Evolutionary conservation across 2,888 invertebrate genomes (phyloP).

Genomic region (Chymomyza fuscimana): DNA sequence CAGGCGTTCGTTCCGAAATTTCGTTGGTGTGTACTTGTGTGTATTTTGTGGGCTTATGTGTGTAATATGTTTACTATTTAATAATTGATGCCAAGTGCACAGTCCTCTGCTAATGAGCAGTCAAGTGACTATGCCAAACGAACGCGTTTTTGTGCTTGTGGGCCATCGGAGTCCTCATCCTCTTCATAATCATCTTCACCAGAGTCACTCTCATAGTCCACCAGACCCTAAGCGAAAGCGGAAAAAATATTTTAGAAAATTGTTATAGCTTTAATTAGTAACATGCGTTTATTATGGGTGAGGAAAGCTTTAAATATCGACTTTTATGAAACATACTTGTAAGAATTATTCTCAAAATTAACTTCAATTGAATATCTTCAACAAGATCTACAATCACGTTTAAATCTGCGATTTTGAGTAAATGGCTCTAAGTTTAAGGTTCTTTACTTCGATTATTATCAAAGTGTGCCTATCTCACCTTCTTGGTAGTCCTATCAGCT

Average conservation of each 20-base stretch:
- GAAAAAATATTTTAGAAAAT: background rate
- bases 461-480: conserved; percentile 34
- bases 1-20: conserved; percentile 49
- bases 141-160: conserved; percentile 79
- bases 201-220: conserved; percentile 98
- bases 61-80: conserved; percentile 53
- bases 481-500: conserved; percentile 57
- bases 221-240: conserved; percentile 85
- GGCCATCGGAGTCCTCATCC: conserved; percentile 80
- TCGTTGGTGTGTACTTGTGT: conserved; percentile 45
- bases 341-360: too few relatives aligned
- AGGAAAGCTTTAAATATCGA: too few relatives aligned
- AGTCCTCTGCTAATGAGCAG: conserved; percentile 19
- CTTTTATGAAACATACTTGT: too few relatives aligned
- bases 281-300: background rate
- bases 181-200: conserved; percentile 92
- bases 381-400: too few relatives aligned
- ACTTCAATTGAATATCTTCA: too few relatives aligned
- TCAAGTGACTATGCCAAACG: conserved; percentile 78
- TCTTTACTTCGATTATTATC: too few relatives aligned
- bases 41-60: conserved; percentile 42
- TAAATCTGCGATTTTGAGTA: background rate
- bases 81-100: conserved; percentile 58
- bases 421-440: too few relatives aligned
- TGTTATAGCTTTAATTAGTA: background rate